Conservation (phyloP, 2,888 invertebrate species). For the Rhyacophila evoluta region DNA sequence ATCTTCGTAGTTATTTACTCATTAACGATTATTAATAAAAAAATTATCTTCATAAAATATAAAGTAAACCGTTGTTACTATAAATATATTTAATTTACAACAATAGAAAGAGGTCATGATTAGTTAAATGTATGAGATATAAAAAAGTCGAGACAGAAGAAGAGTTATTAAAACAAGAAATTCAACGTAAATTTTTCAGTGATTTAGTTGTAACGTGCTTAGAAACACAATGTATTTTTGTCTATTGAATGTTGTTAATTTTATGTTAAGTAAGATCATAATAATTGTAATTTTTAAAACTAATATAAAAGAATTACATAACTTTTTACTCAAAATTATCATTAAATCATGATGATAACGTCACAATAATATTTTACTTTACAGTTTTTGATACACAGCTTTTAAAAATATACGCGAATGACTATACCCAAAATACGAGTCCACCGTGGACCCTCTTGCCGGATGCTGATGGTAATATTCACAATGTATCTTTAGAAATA, state of each 20-base stretch:
- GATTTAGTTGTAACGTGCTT: neutral
- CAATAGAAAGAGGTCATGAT: neutral
- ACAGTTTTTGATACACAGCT: neutral
- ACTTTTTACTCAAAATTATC: neutral
- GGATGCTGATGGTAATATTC: neutral
- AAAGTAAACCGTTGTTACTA: no score
- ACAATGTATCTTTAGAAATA: slow-evolving; percentile 11
- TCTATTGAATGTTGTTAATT: neutral
- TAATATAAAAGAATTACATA: no score
- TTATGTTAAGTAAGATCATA: neutral
- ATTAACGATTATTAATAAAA: no score
- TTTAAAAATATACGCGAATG: neutral
- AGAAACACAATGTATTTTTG: neutral
- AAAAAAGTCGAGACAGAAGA: neutral
- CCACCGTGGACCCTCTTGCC: slow-evolving; percentile 23
- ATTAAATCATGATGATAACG: neutral
- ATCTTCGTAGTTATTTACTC: no score
- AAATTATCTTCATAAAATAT: no score
- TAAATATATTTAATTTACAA: no score
- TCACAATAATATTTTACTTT: neutral
- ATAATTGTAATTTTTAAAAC: no score
- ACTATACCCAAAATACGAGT: neutral
- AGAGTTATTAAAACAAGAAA: neutral
- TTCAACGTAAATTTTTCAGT: neutral
- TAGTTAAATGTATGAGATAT: neutral